These are phyloP conservation scores for Romanomermis culicivorax DNA, from an alignment of 2,888 invertebrate species.

Conservation along the genomic window DNA sequence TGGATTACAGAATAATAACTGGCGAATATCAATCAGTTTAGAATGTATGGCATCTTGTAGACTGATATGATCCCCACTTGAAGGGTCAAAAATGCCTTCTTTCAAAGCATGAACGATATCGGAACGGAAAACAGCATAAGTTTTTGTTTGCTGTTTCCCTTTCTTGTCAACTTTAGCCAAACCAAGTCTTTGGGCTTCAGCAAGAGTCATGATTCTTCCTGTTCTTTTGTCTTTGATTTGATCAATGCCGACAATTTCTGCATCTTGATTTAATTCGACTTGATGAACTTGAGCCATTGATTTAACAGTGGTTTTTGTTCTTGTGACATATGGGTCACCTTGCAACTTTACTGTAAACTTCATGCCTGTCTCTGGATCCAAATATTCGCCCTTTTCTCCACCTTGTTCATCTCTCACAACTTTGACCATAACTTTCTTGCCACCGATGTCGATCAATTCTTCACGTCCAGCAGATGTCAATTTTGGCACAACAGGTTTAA, in stretches of 20 bases:
- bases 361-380: conserved; percentile 26
- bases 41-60: conserved; percentile 62
- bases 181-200: conserved; percentile 28
- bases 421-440: conserved; percentile 26
- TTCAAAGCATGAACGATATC: conserved; percentile 41
- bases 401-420: conserved; percentile 25
- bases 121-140: conserved; percentile 27
- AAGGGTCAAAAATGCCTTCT: conserved; percentile 47
- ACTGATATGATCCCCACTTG: conserved; percentile 50
- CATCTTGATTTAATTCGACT: conserved; percentile 27
- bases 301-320: conserved; percentile 28
- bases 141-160: conserved; percentile 26
- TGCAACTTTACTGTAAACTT: conserved; percentile 28
- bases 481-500: background rate
- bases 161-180: conserved; percentile 28
- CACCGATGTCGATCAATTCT: conserved; percentile 26
- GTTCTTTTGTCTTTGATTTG: conserved; percentile 24
- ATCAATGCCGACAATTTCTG: conserved; percentile 28
- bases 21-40: conserved; percentile 47
- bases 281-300: conserved; percentile 26
- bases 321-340: conserved; percentile 27
- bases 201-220: conserved; percentile 22
- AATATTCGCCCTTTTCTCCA: conserved; percentile 27
- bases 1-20: conserved; percentile 20
- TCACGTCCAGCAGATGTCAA: conserved; percentile 16